A percentile compares a stretch with the other conserved stretches of the same genome.
Conservation (phyloP, 1,140 invertebrate genomes). For the Sycophaga agraensis region DNA sequence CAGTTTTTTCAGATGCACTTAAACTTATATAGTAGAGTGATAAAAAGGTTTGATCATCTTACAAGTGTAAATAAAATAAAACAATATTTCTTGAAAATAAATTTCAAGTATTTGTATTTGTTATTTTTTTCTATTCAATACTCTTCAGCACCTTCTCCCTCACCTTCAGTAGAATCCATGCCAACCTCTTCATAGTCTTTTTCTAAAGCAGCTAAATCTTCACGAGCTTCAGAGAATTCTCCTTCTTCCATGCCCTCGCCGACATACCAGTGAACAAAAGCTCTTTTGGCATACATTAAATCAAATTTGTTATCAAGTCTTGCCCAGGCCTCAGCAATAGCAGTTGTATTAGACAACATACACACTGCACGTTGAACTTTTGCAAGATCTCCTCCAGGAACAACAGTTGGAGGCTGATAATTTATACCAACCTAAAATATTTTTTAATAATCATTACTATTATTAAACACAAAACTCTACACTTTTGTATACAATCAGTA, state of each 20-base stretch:
- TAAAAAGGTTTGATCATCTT: no score
- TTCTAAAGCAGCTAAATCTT: constrained; percentile 58
- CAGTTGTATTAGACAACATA: no score
- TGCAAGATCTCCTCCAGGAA: no score
- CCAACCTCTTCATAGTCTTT: constrained; percentile 66
- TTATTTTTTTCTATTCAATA: constrained; percentile 41
- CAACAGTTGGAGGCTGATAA: no score
- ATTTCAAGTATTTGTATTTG: constrained; percentile 5
- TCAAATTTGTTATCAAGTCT: constrained; percentile 67
- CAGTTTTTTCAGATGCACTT: no score
- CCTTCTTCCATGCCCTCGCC: constrained; percentile 69
- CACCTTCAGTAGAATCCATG: constrained; percentile 62
- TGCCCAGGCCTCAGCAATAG: constrained; percentile 70
- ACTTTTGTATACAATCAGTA: no score
- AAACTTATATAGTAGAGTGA: no score
- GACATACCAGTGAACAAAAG: constrained; percentile 67
- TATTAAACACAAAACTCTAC: no score
- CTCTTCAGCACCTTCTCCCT: constrained; percentile 59
- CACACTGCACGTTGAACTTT: constrained; percentile 34
- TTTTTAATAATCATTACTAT: no score
- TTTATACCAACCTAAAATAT: no score
- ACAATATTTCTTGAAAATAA: constrained; percentile 14
- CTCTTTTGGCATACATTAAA: constrained; percentile 66
- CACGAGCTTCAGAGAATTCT: constrained; percentile 66
- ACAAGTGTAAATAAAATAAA: constrained; percentile 23